These are phyloP conservation scores for Patiria miniata DNA, from an alignment of 35 echinoderm and acorn worm genomes.

Conservation along the genomic window DNA sequence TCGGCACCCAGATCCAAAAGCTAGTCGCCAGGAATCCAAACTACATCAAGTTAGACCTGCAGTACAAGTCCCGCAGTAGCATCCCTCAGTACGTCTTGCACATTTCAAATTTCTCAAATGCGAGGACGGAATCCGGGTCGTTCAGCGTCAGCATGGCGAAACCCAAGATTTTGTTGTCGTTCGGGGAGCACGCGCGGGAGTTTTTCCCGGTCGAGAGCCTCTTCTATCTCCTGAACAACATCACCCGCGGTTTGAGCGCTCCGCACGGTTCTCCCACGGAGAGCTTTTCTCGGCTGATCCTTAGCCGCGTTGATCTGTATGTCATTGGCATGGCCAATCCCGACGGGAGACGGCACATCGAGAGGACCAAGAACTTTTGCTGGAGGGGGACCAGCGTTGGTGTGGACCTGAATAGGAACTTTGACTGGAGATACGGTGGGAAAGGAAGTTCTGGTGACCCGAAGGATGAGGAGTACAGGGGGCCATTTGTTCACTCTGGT, in stretches of 20 bases:
- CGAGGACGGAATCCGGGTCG: slow-evolving; percentile 34
- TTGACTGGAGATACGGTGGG: slow-evolving; percentile 96
- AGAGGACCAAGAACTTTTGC: slow-evolving; percentile 89
- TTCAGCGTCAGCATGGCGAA: slow-evolving; percentile 53
- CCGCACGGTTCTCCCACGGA: slow-evolving; percentile 37
- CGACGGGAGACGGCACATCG: slow-evolving; percentile 85
- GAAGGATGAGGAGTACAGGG: slow-evolving; percentile 91
- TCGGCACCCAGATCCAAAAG: slow-evolving; percentile 63
- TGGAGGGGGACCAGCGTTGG: slow-evolving; percentile 95
- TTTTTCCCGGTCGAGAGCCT: slow-evolving; percentile 95
- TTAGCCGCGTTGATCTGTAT: slow-evolving; percentile 83
- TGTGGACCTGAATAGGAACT: slow-evolving; percentile 93
- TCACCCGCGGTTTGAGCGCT: slow-evolving; percentile 61
- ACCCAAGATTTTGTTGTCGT: slow-evolving; percentile 85
- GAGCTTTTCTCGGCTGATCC: slow-evolving; percentile 54
- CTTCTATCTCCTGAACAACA: slow-evolving; percentile 73
- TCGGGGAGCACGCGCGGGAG: slow-evolving; percentile 93
- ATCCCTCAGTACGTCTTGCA: slow-evolving; percentile 75
- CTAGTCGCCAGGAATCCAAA: slow-evolving; percentile 59
- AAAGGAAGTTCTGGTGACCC: slow-evolving; percentile 82
- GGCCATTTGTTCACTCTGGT: slow-evolving; percentile 80
- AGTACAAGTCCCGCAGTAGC: slow-evolving; percentile 67
- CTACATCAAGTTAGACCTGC: slow-evolving; percentile 61
- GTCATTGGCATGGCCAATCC: slow-evolving; percentile 88
- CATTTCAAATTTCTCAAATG: slow-evolving; percentile 85